Percentiles rank a stretch among this genome's conserved stretches.
Evolutionary conservation across 2,113 vertebrate species (phyloP).

Genomic region (Oreochromis spilurus): DNA sequence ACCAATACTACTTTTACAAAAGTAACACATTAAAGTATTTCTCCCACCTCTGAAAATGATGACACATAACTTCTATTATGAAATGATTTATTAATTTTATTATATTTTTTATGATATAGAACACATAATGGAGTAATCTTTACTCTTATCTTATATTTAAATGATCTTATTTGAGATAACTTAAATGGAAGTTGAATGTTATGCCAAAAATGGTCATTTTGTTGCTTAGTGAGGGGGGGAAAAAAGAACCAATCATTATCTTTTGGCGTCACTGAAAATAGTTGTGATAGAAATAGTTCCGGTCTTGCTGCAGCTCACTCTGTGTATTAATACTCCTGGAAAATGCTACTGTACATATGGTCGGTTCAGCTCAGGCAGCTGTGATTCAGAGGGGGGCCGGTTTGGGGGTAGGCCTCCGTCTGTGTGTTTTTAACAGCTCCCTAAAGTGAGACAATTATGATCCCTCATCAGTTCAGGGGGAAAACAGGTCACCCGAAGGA

Average conservation of each 20-base stretch:
- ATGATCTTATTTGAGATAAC: neutral
- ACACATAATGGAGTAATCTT: neutral
- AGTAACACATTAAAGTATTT: neutral
- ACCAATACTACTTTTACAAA: neutral
- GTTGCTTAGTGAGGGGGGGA: rapidly evolving
- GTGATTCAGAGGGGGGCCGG: constrained; percentile 43
- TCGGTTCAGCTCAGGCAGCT: constrained; percentile 64
- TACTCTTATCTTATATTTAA: neutral
- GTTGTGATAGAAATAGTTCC: constrained; percentile 45
- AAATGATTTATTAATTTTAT: neutral
- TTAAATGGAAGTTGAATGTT: neutral
- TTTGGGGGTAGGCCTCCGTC: neutral
- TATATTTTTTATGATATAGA: neutral
- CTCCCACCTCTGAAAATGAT: neutral
- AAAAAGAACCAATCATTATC: neutral
- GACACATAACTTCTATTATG: neutral
- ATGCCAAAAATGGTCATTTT: neutral
- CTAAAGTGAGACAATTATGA: neutral
- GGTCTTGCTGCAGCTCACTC: constrained; percentile 14
- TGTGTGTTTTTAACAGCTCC: constrained; percentile 60
- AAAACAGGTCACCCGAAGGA: neutral
- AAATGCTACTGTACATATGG: constrained; percentile 59
- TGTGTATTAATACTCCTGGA: constrained; percentile 68
- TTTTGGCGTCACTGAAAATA: constrained; percentile 41
- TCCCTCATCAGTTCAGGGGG: neutral